These are phyloP conservation scores for Brachirus orientalis DNA, from an alignment of 2,113 vertebrate genomes.

Conservation along the genomic window DNA sequence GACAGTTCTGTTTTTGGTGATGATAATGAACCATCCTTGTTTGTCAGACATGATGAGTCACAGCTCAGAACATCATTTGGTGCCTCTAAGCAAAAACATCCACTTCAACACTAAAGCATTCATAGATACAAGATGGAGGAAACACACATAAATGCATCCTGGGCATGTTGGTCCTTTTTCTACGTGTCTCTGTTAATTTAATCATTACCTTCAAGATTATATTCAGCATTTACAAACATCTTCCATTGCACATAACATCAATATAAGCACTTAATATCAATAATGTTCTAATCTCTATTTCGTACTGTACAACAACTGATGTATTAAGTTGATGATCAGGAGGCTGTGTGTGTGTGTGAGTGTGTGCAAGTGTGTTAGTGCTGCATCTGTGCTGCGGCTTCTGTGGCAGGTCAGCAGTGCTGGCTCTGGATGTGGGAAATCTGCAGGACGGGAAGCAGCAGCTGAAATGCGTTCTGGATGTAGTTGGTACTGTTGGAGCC, in stretches of 20 bases:
- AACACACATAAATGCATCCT: constrained; percentile 4
- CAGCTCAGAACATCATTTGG: constrained; percentile 15
- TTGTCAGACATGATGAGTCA: neutral
- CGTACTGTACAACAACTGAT: constrained; percentile 65
- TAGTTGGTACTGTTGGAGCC: constrained; percentile 92
- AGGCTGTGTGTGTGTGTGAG: constrained; percentile 30
- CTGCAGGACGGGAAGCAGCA: constrained; percentile 93
- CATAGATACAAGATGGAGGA: constrained; percentile 4
- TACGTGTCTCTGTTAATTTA: constrained; percentile 3
- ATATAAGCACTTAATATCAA: constrained; percentile 37
- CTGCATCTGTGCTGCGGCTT: constrained; percentile 45
- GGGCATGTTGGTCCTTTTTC: neutral
- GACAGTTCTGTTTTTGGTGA: constrained; percentile 32
- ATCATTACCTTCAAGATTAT: constrained; percentile 17
- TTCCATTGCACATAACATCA: constrained; percentile 20
- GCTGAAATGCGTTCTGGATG: constrained; percentile 93
- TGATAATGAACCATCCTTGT: neutral
- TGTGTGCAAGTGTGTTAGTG: constrained; percentile 61
- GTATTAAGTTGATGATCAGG: constrained; percentile 41
- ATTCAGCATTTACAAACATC: constrained; percentile 19
- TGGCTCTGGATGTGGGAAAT: constrained; percentile 88
- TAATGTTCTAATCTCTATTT: constrained; percentile 31
- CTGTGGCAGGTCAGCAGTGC: constrained; percentile 60
- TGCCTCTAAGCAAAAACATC: constrained; percentile 43
- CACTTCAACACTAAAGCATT: constrained; percentile 16